Base-by-base conservation (phyloP, 1,140 invertebrate species). In the Gyrodactylus bullatarudis region DNA sequence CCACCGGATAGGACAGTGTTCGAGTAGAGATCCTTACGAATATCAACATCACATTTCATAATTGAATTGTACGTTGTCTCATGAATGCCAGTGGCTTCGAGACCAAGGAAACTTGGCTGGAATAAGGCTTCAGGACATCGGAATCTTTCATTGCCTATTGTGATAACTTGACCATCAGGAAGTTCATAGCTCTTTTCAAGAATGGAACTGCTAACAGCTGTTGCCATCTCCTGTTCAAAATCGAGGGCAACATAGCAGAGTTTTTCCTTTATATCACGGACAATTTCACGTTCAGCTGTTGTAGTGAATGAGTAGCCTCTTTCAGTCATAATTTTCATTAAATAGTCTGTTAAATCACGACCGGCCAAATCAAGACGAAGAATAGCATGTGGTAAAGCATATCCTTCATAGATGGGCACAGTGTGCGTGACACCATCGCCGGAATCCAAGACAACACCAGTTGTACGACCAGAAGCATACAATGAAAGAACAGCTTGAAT, bases 291-390 rank as follows among this genome's bases (percentile, higher is more conserved):
- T 74, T 79, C 78, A 26, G 79, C 78, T 21, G 83, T 92, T 80
- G 91, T 94, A 78, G 89, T 92, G 86, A 94, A 94, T 20, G 87
- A 89, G 84, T 94, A 94, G 76, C 90, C 91, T 80, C 91, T 85
- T 84, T 91, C 89, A 77, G 89, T 92, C 77, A 91, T 84, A 84
- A 91, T 91, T 84, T 91, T 92, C 87, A 91, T 90, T 80, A 93
- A 85, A 85, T 92, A 93, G 83, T 91, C 89, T 77, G 91, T 94
- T 78, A 94, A 84, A 82, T 93, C 90, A 89, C 78, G 76, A 84
- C n/a, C n/a, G n/a, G n/a, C n/a, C n/a, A n/a, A n/a, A n/a, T n/a
- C n/a, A n/a, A n/a, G n/a, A n/a, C n/a, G 83, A 22, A 83, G 83
- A n/a, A 85, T 77, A 74, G 84, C 84, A 77, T 85, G 85, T 81